Evolutionary conservation across 2,888 invertebrate species (phyloP), one percentile per base, ranked within the genome.

Genomic region (Hypena proboscidalis): DNA sequence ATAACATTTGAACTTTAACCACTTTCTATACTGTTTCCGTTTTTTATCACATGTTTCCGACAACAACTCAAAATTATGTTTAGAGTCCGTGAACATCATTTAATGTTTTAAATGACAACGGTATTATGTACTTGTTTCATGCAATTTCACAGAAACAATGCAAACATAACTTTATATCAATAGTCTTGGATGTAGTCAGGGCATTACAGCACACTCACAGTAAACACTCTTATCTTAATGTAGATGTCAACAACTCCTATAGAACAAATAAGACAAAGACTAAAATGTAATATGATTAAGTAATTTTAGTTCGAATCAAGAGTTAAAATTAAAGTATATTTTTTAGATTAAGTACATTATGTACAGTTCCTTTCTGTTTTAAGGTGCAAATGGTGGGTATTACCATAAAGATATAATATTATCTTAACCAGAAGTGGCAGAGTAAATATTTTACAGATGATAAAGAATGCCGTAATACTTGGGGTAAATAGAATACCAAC

Each of bases 171-270:
- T 50, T 51, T 44, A 45, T 72, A 75, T 70, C 62, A 60, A 67
- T 58, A 62, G 51, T 67, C 61, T 64, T 54, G 29, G n/a, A 32
- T 43, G 50, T 48, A 46, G 51, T 45, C 57, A 58, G 53, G 58
- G 50, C 66, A 58, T 62, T 57, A 53, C 50, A 58, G 50, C 39
- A 58, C 52, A 55, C 63, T n/a, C n/a, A 59, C 53, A 75, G 75
- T 77, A 81, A 84, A 82, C 77, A 85, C 47, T 57, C 67, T 86
- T 87, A 88, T 90, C 88, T 67, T n/a, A n/a, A 35, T 49, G 40
- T 38, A 66, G 60, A 70, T 74, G 83, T 86, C 80, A 79, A 82
- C 80, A 78, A 74, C 83, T 73, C 47, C 51, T 58, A 40, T 67
- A 50, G 59, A 75, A 58, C 58, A 69, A 67, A 67, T 65, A 69